Evolutionary conservation across 1,140 invertebrate species (phyloP).

Genomic region (Apis laboriosa): DNA sequence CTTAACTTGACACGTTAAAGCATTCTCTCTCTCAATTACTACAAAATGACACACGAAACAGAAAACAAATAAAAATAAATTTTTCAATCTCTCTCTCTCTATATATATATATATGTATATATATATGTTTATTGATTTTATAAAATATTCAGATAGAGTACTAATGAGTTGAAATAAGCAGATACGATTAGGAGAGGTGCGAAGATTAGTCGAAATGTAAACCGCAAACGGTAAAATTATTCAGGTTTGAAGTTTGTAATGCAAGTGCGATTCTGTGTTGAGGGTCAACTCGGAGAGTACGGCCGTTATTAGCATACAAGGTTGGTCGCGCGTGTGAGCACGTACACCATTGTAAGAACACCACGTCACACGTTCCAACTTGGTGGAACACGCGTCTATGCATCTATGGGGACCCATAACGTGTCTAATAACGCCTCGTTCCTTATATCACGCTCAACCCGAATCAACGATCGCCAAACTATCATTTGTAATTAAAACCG

Average conservation of each 20-base stretch:
- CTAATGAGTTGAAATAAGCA: neutral
- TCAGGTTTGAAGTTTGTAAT: conserved; percentile 76
- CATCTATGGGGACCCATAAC: conserved; percentile 76
- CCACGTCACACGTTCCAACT: conserved; percentile 52
- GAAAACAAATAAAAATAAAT: too few species aligned
- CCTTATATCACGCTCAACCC: conserved; percentile 72
- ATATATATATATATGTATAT: too few species aligned
- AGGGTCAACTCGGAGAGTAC: conserved; percentile 72
- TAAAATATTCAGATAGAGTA: neutral
- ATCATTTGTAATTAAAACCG: conserved; percentile 28
- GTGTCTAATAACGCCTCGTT: conserved; percentile 76
- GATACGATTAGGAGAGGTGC: neutral
- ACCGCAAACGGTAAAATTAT: conserved; percentile 70
- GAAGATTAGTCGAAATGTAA: conserved; percentile 4
- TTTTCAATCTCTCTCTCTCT: too few species aligned
- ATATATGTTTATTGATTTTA: too few species aligned
- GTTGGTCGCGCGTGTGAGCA: conserved; percentile 56
- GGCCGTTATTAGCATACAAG: conserved; percentile 77
- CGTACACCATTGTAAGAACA: conserved; percentile 21
- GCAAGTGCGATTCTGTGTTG: conserved; percentile 78
- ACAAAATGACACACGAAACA: too few species aligned
- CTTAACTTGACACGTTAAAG: too few species aligned
- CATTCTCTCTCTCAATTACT: too few species aligned
- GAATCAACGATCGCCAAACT: conserved; percentile 47
- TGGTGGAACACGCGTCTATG: conserved; percentile 64